Evolutionary conservation across 1,140 invertebrate species (phyloP), one percentile per base, ranked within the genome.

Genomic region (Neodiprion pinetum): DNA sequence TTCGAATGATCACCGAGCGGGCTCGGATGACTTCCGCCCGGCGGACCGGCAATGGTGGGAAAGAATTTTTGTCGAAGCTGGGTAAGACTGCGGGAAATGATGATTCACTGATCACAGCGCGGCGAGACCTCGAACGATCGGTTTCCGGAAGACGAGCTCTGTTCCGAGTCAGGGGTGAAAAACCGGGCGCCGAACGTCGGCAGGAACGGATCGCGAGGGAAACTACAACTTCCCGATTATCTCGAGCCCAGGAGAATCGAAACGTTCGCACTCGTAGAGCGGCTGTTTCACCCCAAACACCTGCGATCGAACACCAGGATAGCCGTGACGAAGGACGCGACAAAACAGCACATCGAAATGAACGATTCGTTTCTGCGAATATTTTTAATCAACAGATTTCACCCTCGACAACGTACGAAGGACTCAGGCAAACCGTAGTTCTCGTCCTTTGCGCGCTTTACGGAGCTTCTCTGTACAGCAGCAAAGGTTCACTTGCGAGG

Each of bases 371-470:
- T 1, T 61, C n/a, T n/a, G 53, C 11, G 11, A 61, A 61, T 12
- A 61, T 61, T 61, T 17, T 14, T 17, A 61, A 17, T 4, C 3
- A 61, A 61, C 53, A 61, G 53, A 5, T 61, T 61, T 17, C n/a
- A 14, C 53, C 53, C n/a, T 61, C 53, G n/a, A 14, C 68, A 21
- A 76, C 28, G 53, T 75, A 71, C 71, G 75, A 79, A 23, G 49
- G 70, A 17, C 47, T 77, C 1, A 77, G 74, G 23, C 84, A 87
- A 67, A 76, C 76, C 47, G 8, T 85, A 1, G 7, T 86, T 0
- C 72, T 85, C 65, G 80, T 65, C 8, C 79, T 87, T 68, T 87
- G 82, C 53, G 72, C 79, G 7, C 10, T 84, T 69, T 87, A 87
- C 47, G 81, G 83, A 47, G 71, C 79, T 48, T 84, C 84, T 14